A percentile compares a stretch with the other conserved stretches of the same genome.
Evolutionary conservation across 2,113 vertebrate species (phyloP).

Genomic region (Misgurnus mizolepis): DNA sequence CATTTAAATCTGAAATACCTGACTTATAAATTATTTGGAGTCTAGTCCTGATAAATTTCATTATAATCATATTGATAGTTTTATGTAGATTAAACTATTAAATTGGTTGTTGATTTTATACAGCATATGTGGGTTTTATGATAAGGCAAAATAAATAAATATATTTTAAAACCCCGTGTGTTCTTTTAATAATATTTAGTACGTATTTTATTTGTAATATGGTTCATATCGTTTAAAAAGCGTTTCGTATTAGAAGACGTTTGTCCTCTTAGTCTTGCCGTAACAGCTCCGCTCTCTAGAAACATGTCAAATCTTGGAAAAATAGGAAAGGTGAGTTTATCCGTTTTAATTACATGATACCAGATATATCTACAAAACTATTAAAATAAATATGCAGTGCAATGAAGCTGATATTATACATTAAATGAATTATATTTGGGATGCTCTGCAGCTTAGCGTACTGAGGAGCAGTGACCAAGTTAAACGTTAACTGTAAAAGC

Average conservation of each 20-base stretch:
- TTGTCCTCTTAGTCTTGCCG: constrained; percentile 49
- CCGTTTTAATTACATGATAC: not conserved
- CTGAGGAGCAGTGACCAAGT: not conserved
- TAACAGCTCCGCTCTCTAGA: constrained; percentile 48
- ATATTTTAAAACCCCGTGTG: no score
- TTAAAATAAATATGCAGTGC: not conserved
- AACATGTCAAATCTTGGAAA: constrained; percentile 59
- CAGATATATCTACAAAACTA: not conserved
- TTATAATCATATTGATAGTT: no score
- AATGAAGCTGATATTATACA: not conserved
- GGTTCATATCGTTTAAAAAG: not conserved
- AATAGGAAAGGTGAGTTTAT: constrained; percentile 53
- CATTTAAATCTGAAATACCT: no score
- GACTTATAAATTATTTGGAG: no score
- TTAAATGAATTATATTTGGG: not conserved
- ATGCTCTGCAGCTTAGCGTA: not conserved
- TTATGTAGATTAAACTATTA: no score
- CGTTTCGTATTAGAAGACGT: not conserved
- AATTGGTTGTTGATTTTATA: no score
- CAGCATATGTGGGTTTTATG: no score
- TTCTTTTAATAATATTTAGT: no score
- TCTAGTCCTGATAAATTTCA: no score
- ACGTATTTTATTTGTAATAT: no score
- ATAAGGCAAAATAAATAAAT: no score
- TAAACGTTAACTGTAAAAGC: not conserved